These are phyloP conservation scores for Eristalis tenax DNA, from an alignment of 2,888 invertebrate genomes.

Conservation along the genomic window DNA sequence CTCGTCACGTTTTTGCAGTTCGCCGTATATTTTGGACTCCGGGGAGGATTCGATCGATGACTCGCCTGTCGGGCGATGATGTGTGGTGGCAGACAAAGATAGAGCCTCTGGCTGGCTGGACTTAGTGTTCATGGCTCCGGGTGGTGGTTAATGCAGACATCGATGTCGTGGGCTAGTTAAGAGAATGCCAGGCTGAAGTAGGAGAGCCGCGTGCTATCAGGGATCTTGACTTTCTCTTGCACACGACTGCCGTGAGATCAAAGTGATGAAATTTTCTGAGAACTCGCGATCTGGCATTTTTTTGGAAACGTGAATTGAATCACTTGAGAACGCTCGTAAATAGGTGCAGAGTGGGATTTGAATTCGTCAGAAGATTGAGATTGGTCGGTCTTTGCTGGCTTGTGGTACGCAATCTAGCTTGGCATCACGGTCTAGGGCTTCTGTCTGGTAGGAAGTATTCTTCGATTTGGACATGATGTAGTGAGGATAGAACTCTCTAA, in stretches of 20 bases:
- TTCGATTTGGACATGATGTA: no score
- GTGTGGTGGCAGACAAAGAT: neutral
- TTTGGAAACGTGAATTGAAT: neutral
- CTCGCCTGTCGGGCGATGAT: constrained; percentile 4
- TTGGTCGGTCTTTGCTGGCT: neutral
- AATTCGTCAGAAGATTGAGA: neutral
- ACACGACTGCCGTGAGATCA: neutral
- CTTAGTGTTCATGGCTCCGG: neutral
- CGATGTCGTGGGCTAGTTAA: no score
- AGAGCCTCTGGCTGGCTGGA: neutral
- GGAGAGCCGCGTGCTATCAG: neutral
- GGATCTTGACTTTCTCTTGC: neutral
- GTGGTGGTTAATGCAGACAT: neutral
- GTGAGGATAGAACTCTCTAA: no score
- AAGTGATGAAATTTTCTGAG: neutral
- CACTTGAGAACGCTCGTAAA: neutral
- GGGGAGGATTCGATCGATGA: constrained; percentile 51
- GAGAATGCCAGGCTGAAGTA: neutral
- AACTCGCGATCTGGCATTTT: neutral
- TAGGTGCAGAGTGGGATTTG: neutral
- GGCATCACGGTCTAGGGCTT: no score
- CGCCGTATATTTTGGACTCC: constrained; percentile 35
- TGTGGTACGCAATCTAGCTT: neutral
- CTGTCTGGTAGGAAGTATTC: no score
- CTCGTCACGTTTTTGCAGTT: constrained; percentile 56